Base-by-base conservation (phyloP, 1,140 invertebrate genomes). In the Mizuhopecten yessoensis region DNA sequence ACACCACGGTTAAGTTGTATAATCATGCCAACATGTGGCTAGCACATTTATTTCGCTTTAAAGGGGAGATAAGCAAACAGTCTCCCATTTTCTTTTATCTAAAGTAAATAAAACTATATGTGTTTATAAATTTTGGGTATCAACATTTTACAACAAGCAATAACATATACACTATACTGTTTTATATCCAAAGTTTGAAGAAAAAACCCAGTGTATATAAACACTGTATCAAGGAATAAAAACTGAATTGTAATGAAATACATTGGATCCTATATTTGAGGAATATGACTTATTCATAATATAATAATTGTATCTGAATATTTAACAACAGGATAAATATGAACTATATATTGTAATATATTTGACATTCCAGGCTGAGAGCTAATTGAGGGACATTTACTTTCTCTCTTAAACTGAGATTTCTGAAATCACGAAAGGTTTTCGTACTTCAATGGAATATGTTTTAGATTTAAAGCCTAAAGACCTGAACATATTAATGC, bases 231-330 rank as follows among this genome's bases (percentile, higher is more conserved):
- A n/a, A n/a, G n/a, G n/a, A n/a, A n/a, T n/a, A n/a, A n/a, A n/a
- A n/a, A n/a, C n/a, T n/a, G n/a, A 49, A 49, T 49, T 49, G 1
- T 20, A 49, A 17, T 49, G 11, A 20, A 20, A 23, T 9, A 49
- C 45, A 49, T 5, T 17, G 36, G 36, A 49, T 49, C 13, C 20
- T 20, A 49, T n/a, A n/a, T n/a, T n/a, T n/a, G 45, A 2, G 45
- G 11, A 49, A 49, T 39, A 49, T 49, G 20, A 49, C 11, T 49
- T 20, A 49, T 49, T 49, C 20, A 20, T 49, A n/a, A 49, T 13
- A 49, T 49, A 49, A 49, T 49, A 49, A 49, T 49, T 49, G 45
- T 49, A 49, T 49, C 45, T 49, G 45, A 49, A 49, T 49, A 49
- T 17, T 49, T 23, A 49, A 49, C 45, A 49, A 20, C 20, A 23